Percentiles rank a stretch among this genome's conserved stretches.
These are phyloP conservation scores for Nomada flava DNA, from an alignment of 2,888 invertebrate genomes.

Conservation along the genomic window DNA sequence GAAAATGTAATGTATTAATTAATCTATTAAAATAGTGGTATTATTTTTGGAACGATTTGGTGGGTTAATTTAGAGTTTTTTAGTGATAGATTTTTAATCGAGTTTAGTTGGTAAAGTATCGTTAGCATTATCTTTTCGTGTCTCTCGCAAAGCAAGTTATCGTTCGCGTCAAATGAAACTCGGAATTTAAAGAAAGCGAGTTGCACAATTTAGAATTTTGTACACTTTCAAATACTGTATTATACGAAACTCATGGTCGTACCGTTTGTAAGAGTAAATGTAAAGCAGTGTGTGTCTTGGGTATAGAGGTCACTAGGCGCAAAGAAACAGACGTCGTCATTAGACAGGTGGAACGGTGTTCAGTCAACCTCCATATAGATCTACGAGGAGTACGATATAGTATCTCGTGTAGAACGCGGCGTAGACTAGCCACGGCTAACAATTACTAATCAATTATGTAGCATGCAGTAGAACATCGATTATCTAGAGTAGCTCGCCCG, in stretches of 20 bases:
- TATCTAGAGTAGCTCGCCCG: neutral
- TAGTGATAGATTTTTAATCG: too few species aligned
- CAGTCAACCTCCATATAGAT: neutral
- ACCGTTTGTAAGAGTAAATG: neutral
- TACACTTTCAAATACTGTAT: too few species aligned
- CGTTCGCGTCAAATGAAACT: neutral
- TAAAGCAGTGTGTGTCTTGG: neutral
- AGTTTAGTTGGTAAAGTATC: too few species aligned
- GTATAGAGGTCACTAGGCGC: neutral
- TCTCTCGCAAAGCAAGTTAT: too few species aligned
- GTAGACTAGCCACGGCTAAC: neutral
- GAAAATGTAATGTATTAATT: too few species aligned
- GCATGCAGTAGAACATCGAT: neutral
- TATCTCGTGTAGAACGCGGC: neutral
- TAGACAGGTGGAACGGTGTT: neutral
- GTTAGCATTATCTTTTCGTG: too few species aligned
- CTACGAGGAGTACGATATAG: neutral
- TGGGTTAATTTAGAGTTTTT: too few species aligned
- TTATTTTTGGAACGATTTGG: too few species aligned
- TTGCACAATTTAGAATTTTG: too few species aligned
- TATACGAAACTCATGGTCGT: neutral
- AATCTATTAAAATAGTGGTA: too few species aligned
- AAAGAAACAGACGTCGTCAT: neutral
- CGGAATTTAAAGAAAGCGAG: neutral
- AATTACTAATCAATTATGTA: constrained; percentile 10